Base-by-base conservation (phyloP, 1,140 invertebrate genomes). In the Geopemphigus sp. region DNA sequence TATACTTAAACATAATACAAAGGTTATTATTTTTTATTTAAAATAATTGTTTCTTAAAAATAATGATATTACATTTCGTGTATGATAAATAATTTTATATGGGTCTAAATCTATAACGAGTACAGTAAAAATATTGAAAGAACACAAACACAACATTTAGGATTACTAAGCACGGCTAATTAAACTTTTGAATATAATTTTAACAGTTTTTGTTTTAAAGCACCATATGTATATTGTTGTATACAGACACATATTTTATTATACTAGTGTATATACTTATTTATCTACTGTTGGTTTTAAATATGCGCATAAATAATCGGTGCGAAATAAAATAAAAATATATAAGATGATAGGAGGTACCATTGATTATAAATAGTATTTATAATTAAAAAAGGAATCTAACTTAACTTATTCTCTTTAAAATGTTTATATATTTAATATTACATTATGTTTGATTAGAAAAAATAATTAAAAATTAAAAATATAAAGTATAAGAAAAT, bases 41-140 rank as follows among this genome's bases (percentile, higher is more conserved):
- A 47, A 68, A 68, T 47, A 50, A 47, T 50, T 50, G 6, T 45
- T 45, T 66, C 22, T 68, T 68, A 68, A 68, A 47, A 54, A 29
- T 72, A 72, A 72, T 54, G 47, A 72, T 72, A 29, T 53, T 70
- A 54, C n/a, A 53, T 29, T 54, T 39, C 32, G 32, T 39, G 32
- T 3, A 29, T 29, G 11, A 6, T n/a, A 45, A 8, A 26, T 26
- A 66, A 66, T 68, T 29, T 3, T 39, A 1, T 53, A 39, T 5
- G 11, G 6, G 5, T 14, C 24, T 54, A 29, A 53, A 29, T 54
- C 24, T 72, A n/a, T 29, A 53, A 29, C 17, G 5, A 1, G 0
- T 72, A 72, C 17, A 72, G 6, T 19, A 12, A n/a, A 70, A 53
- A 54, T 39, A 39, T 29, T 14, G 5, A 1, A 72, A 32, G 0